Conservation (phyloP, 2,888 invertebrate genomes). For the Bugulina stolonifera region DNA sequence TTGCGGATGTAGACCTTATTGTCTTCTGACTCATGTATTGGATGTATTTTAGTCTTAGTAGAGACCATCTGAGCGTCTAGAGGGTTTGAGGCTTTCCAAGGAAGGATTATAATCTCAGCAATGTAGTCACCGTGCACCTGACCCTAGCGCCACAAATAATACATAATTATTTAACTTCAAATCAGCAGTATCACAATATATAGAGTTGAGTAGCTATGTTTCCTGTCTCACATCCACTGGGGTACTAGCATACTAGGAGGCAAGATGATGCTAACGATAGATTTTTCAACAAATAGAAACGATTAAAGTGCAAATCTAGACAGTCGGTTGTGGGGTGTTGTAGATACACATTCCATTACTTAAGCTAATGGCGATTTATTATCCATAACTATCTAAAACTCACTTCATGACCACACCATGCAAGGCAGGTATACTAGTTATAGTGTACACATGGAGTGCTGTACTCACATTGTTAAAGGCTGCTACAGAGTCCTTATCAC, state of each 20-base stretch:
- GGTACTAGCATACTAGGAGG: too few species aligned
- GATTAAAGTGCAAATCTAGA: too few species aligned
- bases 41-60: slow-evolving; percentile 36
- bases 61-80: slow-evolving; percentile 33
- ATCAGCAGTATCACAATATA: too few species aligned
- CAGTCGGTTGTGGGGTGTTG: too few species aligned
- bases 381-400: too few species aligned
- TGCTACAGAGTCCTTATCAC: slow-evolving; percentile 42
- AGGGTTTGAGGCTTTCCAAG: slow-evolving; percentile 38
- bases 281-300: too few species aligned
- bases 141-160: slow-evolving; percentile 31
- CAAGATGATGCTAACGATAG: too few species aligned
- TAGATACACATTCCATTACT: too few species aligned
- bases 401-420: neutral
- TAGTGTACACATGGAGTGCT: neutral
- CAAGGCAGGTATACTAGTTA: neutral
- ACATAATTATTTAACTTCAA: too few species aligned
- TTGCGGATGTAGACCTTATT: slow-evolving; percentile 40
- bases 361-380: too few species aligned
- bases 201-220: too few species aligned
- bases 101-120: slow-evolving; percentile 39
- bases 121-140: slow-evolving; percentile 37
- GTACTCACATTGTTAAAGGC: slow-evolving; percentile 38
- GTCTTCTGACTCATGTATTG: slow-evolving; percentile 43
- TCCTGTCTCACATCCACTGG: too few species aligned